A percentile compares a stretch with the other conserved stretches of the same genome.
phyloP scores from a whole-genome alignment of 2,797 vertebrate genomes.

The Arnoldichthys spilopterus region DNA sequence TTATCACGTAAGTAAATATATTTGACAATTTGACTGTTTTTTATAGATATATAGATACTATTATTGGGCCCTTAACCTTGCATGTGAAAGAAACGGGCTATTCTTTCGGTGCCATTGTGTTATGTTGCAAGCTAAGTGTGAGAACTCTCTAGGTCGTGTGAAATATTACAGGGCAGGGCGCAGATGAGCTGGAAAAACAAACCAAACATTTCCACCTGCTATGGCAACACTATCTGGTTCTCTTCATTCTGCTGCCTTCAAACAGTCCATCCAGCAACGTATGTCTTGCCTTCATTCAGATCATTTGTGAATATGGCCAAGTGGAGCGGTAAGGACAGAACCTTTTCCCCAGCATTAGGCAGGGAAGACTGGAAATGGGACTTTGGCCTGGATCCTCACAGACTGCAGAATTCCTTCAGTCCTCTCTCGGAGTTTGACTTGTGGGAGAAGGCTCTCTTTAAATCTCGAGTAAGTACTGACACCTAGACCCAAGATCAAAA shows the following conservation, averaged over 20 bases:
- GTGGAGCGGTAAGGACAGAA: constrained; percentile 55
- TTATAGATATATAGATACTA: too few relatives aligned
- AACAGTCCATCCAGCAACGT: constrained; percentile 59
- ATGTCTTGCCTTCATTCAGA: constrained; percentile 51
- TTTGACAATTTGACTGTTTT: background rate
- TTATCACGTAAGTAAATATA: background rate
- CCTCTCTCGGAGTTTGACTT: constrained; percentile 66
- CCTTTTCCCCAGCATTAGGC: constrained; percentile 54
- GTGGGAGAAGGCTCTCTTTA: constrained; percentile 71
- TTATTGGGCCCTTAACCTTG: constrained; percentile 3
- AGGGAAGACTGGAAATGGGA: constrained; percentile 50
- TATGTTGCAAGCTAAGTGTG: constrained; percentile 27
- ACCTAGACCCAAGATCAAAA: background rate
- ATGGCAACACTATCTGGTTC: constrained; percentile 41
- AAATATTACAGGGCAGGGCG: constrained; percentile 54
- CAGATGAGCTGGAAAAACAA: constrained; percentile 59
- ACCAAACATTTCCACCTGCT: constrained; percentile 35
- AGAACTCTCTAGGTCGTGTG: constrained; percentile 50
- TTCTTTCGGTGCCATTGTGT: constrained; percentile 19
- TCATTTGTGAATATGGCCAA: constrained; percentile 45
- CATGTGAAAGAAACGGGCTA: background rate
- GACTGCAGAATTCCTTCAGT: constrained; percentile 57
- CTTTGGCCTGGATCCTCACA: constrained; percentile 46
- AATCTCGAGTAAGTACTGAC: constrained; percentile 67
- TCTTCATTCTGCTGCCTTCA: constrained; percentile 44